Base-by-base conservation (phyloP, 2,888 invertebrate genomes). In the Eupithecia abbreviata region DNA sequence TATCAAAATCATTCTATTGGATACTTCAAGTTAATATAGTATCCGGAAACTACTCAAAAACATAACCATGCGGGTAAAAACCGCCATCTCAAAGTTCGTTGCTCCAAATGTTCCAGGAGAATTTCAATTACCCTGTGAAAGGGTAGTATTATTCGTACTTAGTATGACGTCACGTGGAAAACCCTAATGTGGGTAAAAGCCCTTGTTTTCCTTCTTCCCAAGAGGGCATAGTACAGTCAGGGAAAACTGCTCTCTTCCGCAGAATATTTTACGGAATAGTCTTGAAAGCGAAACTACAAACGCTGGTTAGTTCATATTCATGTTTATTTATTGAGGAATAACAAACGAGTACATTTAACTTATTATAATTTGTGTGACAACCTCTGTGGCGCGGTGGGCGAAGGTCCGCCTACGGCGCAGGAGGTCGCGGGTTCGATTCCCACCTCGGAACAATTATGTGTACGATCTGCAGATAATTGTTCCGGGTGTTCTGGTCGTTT, bases 61-160 rank as follows among this genome's bases (percentile, higher is more conserved):
- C 51, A 51, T 15, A 51, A 5, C 13, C 13, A 0, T 4, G 13
- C 6, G n/a, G n/a, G 55, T n/a, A 55, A 55, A 55, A 55, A n/a
- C 4, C 13, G 1, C 15, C 49, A n/a, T n/a, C 51, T 51, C 55
- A n/a, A 18, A 58, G 55, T 30, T 62, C 30, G 30, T 30, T 62
- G 10, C 62, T 62, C 62, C 30, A 62, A 62, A 62, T 58, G 62
- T 62, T 62, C 42, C 7, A 69, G 45, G 47, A 47, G 47, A 13
- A 69, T 69, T 69, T 69, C 69, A 69, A 69, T 69, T 69, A 69
- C n/a, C 9, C 5, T 10, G 9, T 10, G n/a, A 45, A 62, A 70
- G 72, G 62, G 49, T 45, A 51, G 73, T 66, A 73, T 77, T 77
- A 77, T 74, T 77, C 77, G 71, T 77, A 74, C 67, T 71, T 58